Evolutionary conservation across 2,888 invertebrate genomes (phyloP).

Genomic region (Sarcophaga caerulescens): DNA sequence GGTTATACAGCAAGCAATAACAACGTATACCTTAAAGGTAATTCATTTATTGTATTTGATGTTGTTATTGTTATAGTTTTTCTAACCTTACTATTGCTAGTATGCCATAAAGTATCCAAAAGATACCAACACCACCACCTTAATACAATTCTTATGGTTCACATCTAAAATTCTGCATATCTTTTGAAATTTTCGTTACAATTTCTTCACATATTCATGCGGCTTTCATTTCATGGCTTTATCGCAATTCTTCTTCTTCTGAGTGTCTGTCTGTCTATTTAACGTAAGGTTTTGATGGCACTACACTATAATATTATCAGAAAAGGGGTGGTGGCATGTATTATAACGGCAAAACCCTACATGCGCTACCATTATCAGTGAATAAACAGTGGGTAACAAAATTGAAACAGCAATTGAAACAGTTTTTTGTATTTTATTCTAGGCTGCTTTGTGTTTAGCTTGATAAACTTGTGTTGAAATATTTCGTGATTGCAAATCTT

Average conservation of each 20-base stretch:
- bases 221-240: constrained; percentile 31
- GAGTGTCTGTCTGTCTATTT: background rate
- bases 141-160: constrained; percentile 39
- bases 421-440: background rate
- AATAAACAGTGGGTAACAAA: constrained; percentile 22
- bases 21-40: background rate
- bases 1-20: no score
- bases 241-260: constrained; percentile 50
- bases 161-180: constrained; percentile 48
- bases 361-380: constrained; percentile 43
- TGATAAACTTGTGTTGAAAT: no score
- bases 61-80: background rate
- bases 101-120: constrained; percentile 35
- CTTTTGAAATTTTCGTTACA: constrained; percentile 40
- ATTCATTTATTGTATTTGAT: background rate
- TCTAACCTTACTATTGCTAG: constrained; percentile 11
- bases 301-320: constrained; percentile 20
- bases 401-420: constrained; percentile 13
- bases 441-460: no score
- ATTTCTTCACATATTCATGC: constrained; percentile 25
- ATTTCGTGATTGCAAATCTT: no score
- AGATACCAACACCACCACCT: constrained; percentile 17
- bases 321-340: constrained; percentile 23
- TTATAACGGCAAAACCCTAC: constrained; percentile 31
- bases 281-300: background rate